These are phyloP conservation scores for Frankliniella fusca DNA, from an alignment of 2,888 invertebrate genomes.

Conservation along the genomic window DNA sequence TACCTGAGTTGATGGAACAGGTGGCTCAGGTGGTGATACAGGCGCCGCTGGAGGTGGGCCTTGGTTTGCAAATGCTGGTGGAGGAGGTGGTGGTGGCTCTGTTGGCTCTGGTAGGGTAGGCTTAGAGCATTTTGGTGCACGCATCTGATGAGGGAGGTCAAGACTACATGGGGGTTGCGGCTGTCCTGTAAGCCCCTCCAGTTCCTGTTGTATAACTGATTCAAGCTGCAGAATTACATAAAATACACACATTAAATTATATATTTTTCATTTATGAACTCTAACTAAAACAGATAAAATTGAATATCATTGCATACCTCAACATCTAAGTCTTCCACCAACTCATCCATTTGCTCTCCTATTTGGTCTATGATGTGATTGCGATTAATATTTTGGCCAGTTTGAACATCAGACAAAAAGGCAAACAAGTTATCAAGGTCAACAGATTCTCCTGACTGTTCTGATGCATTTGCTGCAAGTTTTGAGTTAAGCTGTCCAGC, in stretches of 20 bases:
- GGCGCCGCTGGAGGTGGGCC: slow-evolving; percentile 44
- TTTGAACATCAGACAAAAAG: slow-evolving; percentile 75
- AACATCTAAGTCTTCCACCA: slow-evolving; percentile 75
- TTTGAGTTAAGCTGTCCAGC: slow-evolving; percentile 66
- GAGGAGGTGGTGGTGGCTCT: slow-evolving; percentile 67
- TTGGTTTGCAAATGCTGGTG: slow-evolving; percentile 41
- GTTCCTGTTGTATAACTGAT: slow-evolving; percentile 60
- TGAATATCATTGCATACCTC: slow-evolving; percentile 53
- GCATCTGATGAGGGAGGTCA: slow-evolving; percentile 42
- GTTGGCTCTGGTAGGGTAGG: slow-evolving; percentile 72
- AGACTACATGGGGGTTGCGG: slow-evolving; percentile 40
- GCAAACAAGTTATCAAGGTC: slow-evolving; percentile 87
- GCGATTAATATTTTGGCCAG: slow-evolving; percentile 54
- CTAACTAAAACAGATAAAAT: slow-evolving; percentile 31
- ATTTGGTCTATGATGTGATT: slow-evolving; percentile 74
- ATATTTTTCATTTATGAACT: slow-evolving; percentile 29
- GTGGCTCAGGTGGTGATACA: slow-evolving; percentile 41
- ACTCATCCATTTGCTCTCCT: slow-evolving; percentile 75
- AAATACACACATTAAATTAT: neutral
- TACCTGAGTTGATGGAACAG: slow-evolving; percentile 38
- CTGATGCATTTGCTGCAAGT: slow-evolving; percentile 45
- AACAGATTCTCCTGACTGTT: slow-evolving; percentile 60
- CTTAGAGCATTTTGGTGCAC: slow-evolving; percentile 47
- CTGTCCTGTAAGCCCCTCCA: slow-evolving; percentile 50
- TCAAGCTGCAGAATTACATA: slow-evolving; percentile 49